Evolutionary conservation across 2,113 vertebrate species (phyloP).

Genomic region (Cnemophilus loriae): DNA sequence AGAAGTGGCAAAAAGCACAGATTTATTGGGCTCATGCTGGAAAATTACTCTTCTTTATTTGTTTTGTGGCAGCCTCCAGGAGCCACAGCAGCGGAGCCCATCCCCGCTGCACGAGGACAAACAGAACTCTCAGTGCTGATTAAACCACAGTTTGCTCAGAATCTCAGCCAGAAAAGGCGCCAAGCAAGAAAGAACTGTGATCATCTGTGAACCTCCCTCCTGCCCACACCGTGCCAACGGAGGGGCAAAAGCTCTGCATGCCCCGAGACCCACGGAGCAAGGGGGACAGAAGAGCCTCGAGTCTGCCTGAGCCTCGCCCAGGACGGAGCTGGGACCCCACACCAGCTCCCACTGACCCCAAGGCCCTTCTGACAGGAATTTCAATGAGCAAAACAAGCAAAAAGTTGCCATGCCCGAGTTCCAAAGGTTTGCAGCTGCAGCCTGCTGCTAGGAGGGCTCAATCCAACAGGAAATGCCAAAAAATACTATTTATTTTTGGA

Average conservation of each 20-base stretch:
- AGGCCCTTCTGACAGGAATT: not conserved
- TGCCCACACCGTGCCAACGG: not conserved
- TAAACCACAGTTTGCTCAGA: not conserved
- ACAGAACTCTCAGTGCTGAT: not conserved
- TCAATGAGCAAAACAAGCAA: not conserved
- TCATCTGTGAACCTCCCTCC: not conserved
- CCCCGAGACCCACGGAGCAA: not conserved
- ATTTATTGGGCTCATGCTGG: not conserved
- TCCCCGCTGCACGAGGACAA: not conserved
- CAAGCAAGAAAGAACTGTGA: not conserved
- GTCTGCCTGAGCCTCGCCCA: not conserved
- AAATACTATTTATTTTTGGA: slow-evolving; percentile 33
- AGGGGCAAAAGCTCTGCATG: not conserved
- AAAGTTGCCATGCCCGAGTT: not conserved
- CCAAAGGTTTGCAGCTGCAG: not conserved
- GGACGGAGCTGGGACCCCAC: not conserved
- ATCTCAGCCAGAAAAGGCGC: not conserved
- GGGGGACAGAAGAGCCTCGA: not conserved
- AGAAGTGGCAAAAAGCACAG: not conserved
- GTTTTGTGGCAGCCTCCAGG: not conserved
- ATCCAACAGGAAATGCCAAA: not conserved
- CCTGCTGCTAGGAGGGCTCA: not conserved
- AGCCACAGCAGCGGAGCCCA: not conserved
- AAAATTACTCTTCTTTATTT: not conserved
- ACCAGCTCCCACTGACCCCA: not conserved